These are phyloP conservation scores for Hyla sarda DNA, from an alignment of 2,113 vertebrate genomes.

Conservation along the genomic window DNA sequence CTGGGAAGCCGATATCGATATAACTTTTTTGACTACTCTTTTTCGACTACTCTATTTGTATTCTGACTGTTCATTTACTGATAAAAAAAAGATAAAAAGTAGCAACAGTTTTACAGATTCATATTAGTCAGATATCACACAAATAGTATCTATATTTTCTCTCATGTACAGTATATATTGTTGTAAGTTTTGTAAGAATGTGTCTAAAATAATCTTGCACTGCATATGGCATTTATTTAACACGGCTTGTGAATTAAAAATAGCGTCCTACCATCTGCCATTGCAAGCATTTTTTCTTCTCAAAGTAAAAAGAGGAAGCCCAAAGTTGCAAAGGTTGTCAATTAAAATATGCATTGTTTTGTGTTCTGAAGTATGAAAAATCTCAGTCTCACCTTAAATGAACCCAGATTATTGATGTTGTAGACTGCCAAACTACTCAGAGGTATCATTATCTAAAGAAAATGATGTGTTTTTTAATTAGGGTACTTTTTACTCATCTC, in stretches of 20 bases:
- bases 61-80: too few relatives aligned
- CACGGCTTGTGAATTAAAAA: conserved; percentile 85
- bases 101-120: neutral
- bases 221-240: conserved; percentile 86
- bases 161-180: conserved; percentile 75
- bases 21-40: too few relatives aligned
- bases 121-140: neutral
- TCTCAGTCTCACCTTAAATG: conserved; percentile 66
- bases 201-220: conserved; percentile 75
- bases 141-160: neutral
- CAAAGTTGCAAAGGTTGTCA: conserved; percentile 79
- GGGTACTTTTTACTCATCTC: neutral
- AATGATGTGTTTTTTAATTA: neutral
- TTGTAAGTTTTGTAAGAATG: conserved; percentile 79
- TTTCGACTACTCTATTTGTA: too few relatives aligned
- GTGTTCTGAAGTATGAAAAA: conserved; percentile 73
- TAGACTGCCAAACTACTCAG: conserved; percentile 46
- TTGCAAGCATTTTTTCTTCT: conserved; percentile 79
- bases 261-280: conserved; percentile 83
- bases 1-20: too few relatives aligned
- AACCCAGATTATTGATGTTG: conserved; percentile 61
- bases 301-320: conserved; percentile 80
- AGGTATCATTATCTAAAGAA: neutral
- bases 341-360: conserved; percentile 79
- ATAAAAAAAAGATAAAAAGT: too few relatives aligned